Evolutionary conservation across 2,888 invertebrate genomes (phyloP).

Genomic region (Sesamia inferens): DNA sequence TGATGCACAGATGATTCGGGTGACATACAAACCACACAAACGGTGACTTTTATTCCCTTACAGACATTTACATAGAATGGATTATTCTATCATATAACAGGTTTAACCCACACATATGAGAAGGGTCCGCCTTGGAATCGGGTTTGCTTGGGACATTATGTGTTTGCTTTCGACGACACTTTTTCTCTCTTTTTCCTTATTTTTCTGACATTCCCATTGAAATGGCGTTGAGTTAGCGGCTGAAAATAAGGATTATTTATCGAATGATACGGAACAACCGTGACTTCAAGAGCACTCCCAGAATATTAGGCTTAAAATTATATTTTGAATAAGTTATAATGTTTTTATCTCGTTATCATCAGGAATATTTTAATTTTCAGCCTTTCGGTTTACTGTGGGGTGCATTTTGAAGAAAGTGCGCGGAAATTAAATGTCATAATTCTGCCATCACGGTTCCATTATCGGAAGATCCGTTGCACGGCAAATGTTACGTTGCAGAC

Average conservation of each 20-base stretch:
- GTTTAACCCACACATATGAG: conserved; percentile 37
- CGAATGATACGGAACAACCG: background rate
- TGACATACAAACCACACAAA: background rate
- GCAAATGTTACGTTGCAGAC: too few species aligned
- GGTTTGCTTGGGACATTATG: conserved; percentile 42
- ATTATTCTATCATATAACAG: conserved; percentile 51
- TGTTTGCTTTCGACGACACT: conserved; percentile 34
- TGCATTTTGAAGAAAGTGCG: too few species aligned
- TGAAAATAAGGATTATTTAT: conserved; percentile 10
- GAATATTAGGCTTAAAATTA: background rate
- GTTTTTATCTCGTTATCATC: too few species aligned
- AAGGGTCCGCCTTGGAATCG: conserved; percentile 33
- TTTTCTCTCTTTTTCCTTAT: conserved; percentile 21
- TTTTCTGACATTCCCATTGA: conserved; percentile 11
- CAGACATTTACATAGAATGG: conserved; percentile 52
- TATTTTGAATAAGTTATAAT: too few species aligned
- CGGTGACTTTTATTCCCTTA: background rate
- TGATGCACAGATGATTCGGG: background rate
- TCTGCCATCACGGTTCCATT: too few species aligned
- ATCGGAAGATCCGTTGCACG: too few species aligned
- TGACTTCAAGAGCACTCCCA: background rate
- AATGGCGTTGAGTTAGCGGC: background rate
- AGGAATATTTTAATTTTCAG: too few species aligned
- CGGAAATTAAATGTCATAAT: too few species aligned
- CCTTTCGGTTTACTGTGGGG: too few species aligned